Conservation (phyloP, 2,888 invertebrate genomes). For the Muschampia plurimacula region DNA sequence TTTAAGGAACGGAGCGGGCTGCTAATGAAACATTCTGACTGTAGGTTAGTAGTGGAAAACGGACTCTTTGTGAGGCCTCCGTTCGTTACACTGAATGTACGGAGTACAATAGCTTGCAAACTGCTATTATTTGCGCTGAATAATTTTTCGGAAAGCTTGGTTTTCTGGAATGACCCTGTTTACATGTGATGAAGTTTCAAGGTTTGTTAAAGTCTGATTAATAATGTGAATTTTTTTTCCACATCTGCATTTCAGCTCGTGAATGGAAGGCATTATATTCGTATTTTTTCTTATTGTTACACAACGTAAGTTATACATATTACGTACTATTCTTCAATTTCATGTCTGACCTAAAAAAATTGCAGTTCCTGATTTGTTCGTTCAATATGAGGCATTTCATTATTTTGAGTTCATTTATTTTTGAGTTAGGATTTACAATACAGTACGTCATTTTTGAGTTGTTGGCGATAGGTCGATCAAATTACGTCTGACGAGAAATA, state of each 20-base stretch:
- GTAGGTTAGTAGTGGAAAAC: constrained; percentile 21
- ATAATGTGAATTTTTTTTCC: background rate
- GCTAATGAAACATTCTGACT: constrained; percentile 47
- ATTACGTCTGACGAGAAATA: no score
- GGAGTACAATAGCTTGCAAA: constrained; percentile 48
- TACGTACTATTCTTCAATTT: no score
- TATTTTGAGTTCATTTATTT: no score
- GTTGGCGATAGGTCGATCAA: no score
- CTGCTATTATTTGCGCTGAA: constrained; percentile 52
- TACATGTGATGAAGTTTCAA: constrained; percentile 7
- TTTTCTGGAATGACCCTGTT: constrained; percentile 9
- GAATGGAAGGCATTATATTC: no score
- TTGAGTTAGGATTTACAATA: no score
- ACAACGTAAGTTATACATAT: no score
- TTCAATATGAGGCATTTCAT: no score
- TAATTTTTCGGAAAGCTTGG: background rate
- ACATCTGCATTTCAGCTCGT: background rate
- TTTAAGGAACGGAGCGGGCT: constrained; percentile 44
- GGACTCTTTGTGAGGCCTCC: constrained; percentile 17
- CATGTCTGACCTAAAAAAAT: no score
- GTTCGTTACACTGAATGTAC: constrained; percentile 50
- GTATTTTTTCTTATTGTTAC: no score
- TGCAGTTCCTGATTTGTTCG: no score
- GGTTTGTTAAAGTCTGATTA: background rate
- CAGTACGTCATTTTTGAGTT: no score